Base-by-base conservation (phyloP, 2,113 vertebrate genomes). In the Nesogale talazaci region DNA sequence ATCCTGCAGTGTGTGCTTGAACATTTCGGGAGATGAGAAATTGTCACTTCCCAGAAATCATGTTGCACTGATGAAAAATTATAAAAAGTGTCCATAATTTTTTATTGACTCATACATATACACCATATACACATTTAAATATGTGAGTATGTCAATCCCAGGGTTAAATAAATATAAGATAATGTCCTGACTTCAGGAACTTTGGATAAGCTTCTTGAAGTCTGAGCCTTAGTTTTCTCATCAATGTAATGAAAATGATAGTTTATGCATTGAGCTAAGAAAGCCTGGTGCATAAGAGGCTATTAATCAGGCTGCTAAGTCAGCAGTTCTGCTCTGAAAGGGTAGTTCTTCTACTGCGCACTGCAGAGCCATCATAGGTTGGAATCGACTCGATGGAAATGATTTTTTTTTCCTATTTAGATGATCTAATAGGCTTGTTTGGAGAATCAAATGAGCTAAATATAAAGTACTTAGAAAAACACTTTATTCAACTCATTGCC, bases 61-160 rank as follows among this genome's bases (percentile, higher is more conserved):
- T 88, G 36, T 93, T 88, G 29, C 38, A 29, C 29, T 86, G 40
- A 22, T 52, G 17, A 86, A 67, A 76, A 84, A 34, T 61, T 89
- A 6, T 75, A 76, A 83, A 46, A 88, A 67, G 23, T 25, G 38
- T 78, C 20, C 22, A 40, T 23, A 70, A 34, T 40, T 78, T 74
- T 70, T 77, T 92, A 77, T 36, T 72, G 70, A 20, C 8, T 23
- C 22, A 61, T 61, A 14, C 17, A 61, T 61, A 23, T 20, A 61
- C 23, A 61, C 23, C 17, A 61, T 61, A 23, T 20, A 61, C 23
- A 61, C 23, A 61, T 61, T 19, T 61, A 61, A 61, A 61, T 23
- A 23, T 25, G 63, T 76, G 46, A 52, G 31, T 67, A 38, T 84
- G 11, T 23, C 7, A 27, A 42, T 36, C 4, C 36, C 61, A 36